Evolutionary conservation across 1,140 invertebrate species (phyloP), one percentile per base, ranked within the genome.

Genomic region (Tetraneura akinire): DNA sequence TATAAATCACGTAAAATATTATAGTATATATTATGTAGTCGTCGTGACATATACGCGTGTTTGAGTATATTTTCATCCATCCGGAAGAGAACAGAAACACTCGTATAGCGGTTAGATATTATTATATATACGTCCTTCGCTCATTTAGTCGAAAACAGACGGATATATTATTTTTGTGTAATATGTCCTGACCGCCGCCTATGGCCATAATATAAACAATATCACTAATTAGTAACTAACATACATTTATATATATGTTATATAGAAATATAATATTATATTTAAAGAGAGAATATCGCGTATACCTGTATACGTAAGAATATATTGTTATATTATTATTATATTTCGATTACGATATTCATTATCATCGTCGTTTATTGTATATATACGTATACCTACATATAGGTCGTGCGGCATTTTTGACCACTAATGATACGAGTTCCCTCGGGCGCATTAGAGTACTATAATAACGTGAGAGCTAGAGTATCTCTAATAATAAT

Each of bases 91-190:
- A 18, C 18, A 37, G n/a, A 3, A 9, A 29, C 62, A 37, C n/a
- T 66, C 32, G 29, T 18, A 9, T 66, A 18, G 32, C 3, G 37
- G 32, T 11, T 37, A 3, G 32, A n/a, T n/a, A n/a, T n/a, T n/a
- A n/a, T n/a, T n/a, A n/a, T n/a, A n/a, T n/a, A n/a, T n/a, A n/a
- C 37, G 64, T 66, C 64, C 64, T 66, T 45, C 64, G 45, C 32
- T 32, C 66, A n/a, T n/a, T n/a, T n/a, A 26, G 66, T 68, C 66
- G 8, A 68, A 68, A 47, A 47, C 66, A 68, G 37, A 47, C 66
- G 21, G 42, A 68, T 23, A 68, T 47, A 47, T 23, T 68, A 68
- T 68, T 68, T 68, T 68, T 18, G 66, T 68, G 21, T n/a, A n/a
- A n/a, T n/a, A n/a, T 47, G 9, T 47, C 42, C 37, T 45, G 32